Percentiles rank a stretch among this genome's conserved stretches.
These are phyloP conservation scores for Ramazzottius varieornatus DNA, from an alignment of 2,888 invertebrate species.

Conservation along the genomic window DNA sequence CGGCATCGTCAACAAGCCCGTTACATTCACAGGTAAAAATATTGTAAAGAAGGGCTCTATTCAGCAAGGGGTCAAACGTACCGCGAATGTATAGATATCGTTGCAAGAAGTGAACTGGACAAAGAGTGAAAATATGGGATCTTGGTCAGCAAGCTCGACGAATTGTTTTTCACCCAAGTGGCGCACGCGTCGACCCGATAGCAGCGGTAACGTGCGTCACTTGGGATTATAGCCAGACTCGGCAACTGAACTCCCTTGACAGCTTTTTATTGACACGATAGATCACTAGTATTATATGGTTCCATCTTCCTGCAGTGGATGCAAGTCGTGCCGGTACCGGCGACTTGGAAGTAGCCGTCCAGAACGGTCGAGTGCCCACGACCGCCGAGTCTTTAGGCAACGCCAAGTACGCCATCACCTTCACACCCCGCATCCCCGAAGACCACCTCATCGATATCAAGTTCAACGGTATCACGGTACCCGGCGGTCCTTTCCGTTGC, in stretches of 20 bases:
- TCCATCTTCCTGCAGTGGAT: too few species aligned
- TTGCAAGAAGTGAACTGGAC: too few species aligned
- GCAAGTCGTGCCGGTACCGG: constrained; percentile 94
- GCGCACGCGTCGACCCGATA: too few species aligned
- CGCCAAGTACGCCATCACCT: constrained; percentile 82
- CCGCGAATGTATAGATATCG: too few species aligned
- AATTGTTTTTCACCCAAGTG: too few species aligned
- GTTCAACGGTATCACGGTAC: constrained; percentile 85
- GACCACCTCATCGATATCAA: constrained; percentile 74
- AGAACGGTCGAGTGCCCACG: constrained; percentile 83
- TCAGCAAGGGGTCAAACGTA: too few species aligned
- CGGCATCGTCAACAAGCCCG: constrained; percentile 53
- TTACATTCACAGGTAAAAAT: constrained; percentile 16
- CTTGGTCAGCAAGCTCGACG: too few species aligned
- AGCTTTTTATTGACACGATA: not conserved
- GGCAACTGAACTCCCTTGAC: not conserved
- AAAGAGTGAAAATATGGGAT: too few species aligned
- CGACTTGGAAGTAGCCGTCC: constrained; percentile 89
- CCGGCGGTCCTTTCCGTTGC: constrained; percentile 60
- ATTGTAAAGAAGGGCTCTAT: not conserved
- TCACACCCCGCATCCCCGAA: constrained; percentile 69
- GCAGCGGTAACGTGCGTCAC: too few species aligned
- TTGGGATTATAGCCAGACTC: too few species aligned
- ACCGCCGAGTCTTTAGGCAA: constrained; percentile 88
- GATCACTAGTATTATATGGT: too few species aligned